A percentile compares a stretch with the other conserved stretches of the same genome.
These are phyloP conservation scores for Melinaea menophilus DNA, from an alignment of 2,888 invertebrate species.

Conservation along the genomic window DNA sequence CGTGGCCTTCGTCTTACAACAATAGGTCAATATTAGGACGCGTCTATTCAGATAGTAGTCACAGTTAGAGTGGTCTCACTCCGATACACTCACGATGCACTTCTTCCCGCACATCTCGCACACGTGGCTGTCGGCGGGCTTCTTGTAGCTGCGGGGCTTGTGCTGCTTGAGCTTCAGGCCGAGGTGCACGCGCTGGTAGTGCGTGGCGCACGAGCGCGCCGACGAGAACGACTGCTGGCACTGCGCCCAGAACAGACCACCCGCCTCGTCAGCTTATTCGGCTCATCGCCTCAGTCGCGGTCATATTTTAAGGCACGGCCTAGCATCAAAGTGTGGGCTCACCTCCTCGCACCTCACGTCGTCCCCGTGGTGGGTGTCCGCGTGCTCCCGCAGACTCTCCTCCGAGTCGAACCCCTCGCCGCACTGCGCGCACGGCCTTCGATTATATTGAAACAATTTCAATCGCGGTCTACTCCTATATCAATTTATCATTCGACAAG, in stretches of 20 bases:
- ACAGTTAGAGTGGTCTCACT: background rate
- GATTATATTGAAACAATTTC: too few species aligned
- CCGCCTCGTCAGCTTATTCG: too few species aligned
- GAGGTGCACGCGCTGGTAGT: slow-evolving; percentile 49
- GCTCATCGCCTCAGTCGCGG: too few species aligned
- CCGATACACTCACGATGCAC: slow-evolving; percentile 47
- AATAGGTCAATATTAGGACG: too few species aligned
- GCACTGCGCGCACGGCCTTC: slow-evolving; percentile 49
- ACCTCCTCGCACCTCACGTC: slow-evolving; percentile 50
- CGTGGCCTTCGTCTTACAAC: slow-evolving; percentile 46
- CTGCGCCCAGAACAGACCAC: slow-evolving; percentile 35
- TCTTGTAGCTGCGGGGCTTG: slow-evolving; percentile 19
- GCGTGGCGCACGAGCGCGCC: slow-evolving; percentile 46
- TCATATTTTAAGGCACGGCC: too few species aligned
- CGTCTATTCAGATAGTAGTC: too few species aligned
- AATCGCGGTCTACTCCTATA: too few species aligned
- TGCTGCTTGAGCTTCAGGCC: slow-evolving; percentile 33
- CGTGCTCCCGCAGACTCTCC: slow-evolving; percentile 43
- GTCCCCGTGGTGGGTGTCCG: slow-evolving; percentile 38
- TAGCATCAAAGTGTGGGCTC: slow-evolving; percentile 16
- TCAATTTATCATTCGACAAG: background rate
- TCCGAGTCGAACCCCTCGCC: slow-evolving; percentile 44
- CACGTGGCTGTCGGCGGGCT: slow-evolving; percentile 36
- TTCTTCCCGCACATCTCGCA: slow-evolving; percentile 63
- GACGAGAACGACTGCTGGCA: slow-evolving; percentile 49